Base-by-base conservation (phyloP, 2,113 vertebrate genomes). In the Thunnus maccoyii region DNA sequence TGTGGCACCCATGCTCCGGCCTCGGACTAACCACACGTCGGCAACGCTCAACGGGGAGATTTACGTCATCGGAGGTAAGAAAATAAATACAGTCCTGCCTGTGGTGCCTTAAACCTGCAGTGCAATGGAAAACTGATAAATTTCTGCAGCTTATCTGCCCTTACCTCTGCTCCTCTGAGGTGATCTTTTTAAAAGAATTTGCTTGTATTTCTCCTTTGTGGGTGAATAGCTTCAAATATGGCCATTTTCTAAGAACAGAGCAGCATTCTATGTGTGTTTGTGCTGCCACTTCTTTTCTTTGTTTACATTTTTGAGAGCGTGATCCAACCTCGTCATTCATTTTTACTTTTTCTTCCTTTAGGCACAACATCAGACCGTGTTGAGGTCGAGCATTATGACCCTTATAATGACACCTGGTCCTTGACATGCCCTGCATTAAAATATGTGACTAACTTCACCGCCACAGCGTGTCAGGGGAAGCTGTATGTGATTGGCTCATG, bases 401-500 rank as follows among this genome's bases (percentile, higher is more conserved):
- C 98, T 0, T 98, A 97, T 88, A 97, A 88, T 0, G 84, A 97
- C 90, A 94, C 94, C 86, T 99, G 98, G 98, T 92, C 95, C 0
- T 78, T 94, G 32, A 93, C 95, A 3, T 95, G 95, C 76, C 97
- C 98, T 0, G 97, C 98, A 15, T 91, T 95, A 74, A 99, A 97
- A 91, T 99, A 99, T 0, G 97, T 99, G 78, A 99, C 97, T 27
- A 99, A 99, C 90, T 99, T 99, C 75, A 95, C 97, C 0, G 96
- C 96, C 0, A 93, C 96, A 0, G 91, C 97, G 48, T 99, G 97
- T 86, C 78, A 82, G 18, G 96, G 97, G 77, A 96, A 97, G 66
- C 96, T 99, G 60, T 99, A 99, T 76, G 92, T 99, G 85, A 96
- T 99, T 79, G 98, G 98, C 4, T 99, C 98, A 17, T 99, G 98